A percentile compares a stretch with the other conserved stretches of the same genome.
phyloP scores from a whole-genome alignment of 2,113 vertebrate species.

The Callospermophilus lateralis region DNA sequence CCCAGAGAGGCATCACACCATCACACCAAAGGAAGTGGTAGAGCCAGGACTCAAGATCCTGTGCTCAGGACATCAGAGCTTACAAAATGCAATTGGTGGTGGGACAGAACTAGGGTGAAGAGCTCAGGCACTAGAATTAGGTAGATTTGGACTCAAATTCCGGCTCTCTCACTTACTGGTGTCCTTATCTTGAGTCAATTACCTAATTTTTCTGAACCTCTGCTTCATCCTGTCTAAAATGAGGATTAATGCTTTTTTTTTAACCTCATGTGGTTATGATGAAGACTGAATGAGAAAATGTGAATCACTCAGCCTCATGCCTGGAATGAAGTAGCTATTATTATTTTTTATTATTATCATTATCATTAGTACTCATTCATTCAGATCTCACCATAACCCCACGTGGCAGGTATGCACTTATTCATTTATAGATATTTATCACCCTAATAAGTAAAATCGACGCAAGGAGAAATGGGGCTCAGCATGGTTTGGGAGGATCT shows the following conservation, averaged over 20 bases:
- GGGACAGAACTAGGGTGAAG: neutral
- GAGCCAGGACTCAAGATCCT: neutral
- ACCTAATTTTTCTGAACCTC: conserved; percentile 39
- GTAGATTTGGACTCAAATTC: neutral
- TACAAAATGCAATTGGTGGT: neutral
- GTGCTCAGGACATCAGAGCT: neutral
- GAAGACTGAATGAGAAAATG: neutral
- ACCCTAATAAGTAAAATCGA: neutral
- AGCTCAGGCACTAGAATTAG: neutral
- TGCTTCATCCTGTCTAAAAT: neutral
- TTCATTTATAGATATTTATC: neutral
- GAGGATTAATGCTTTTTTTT: neutral
- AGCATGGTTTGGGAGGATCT: neutral
- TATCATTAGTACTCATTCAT: neutral
- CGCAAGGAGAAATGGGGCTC: neutral
- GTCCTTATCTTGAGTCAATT: neutral
- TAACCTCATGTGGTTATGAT: neutral
- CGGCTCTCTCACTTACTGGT: neutral
- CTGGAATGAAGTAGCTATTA: neutral
- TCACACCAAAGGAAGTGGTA: neutral
- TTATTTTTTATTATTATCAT: neutral
- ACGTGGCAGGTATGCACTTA: neutral
- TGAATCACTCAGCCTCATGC: neutral
- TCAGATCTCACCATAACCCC: too few species aligned
- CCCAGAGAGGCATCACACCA: conserved; percentile 16